Evolutionary conservation across 1,140 invertebrate species (phyloP).

Genomic region (Limonius californicus): DNA sequence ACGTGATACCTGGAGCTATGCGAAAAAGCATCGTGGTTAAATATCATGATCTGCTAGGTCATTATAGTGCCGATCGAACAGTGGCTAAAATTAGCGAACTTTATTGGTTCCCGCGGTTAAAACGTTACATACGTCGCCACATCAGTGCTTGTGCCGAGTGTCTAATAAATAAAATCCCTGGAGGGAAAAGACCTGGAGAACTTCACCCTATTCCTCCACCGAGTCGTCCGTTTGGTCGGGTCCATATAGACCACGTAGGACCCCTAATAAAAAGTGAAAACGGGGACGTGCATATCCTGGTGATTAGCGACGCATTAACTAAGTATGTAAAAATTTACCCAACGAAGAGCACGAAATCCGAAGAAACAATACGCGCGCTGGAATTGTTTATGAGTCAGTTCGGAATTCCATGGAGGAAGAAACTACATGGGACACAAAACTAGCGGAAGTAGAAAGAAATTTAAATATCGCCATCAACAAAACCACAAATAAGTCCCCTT

Average conservation of each 20-base stretch:
- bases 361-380: not conserved
- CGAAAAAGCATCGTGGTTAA: constrained; percentile 19
- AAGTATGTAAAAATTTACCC: constrained; percentile 31
- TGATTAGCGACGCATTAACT: constrained; percentile 35
- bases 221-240: constrained; percentile 22
- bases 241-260: constrained; percentile 32
- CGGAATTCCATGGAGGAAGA: not conserved
- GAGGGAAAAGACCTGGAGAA: constrained; percentile 23
- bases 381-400: not conserved
- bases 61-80: constrained; percentile 20
- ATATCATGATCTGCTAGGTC: constrained; percentile 21
- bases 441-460: not conserved
- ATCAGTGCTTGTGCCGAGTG: constrained; percentile 26
- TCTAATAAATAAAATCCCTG: constrained; percentile 25
- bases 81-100: constrained; percentile 6
- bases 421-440: not conserved
- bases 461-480: constrained; percentile 9
- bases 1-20: constrained; percentile 20
- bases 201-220: constrained; percentile 23
- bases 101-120: constrained; percentile 25
- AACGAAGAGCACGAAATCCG: constrained; percentile 22
- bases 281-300: constrained; percentile 23
- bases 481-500: not conserved
- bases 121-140: constrained; percentile 26
- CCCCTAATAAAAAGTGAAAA: constrained; percentile 36